phyloP scores from a whole-genome alignment of 2,797 vertebrate genomes.

The Helicolenus hilgendorfi region DNA sequence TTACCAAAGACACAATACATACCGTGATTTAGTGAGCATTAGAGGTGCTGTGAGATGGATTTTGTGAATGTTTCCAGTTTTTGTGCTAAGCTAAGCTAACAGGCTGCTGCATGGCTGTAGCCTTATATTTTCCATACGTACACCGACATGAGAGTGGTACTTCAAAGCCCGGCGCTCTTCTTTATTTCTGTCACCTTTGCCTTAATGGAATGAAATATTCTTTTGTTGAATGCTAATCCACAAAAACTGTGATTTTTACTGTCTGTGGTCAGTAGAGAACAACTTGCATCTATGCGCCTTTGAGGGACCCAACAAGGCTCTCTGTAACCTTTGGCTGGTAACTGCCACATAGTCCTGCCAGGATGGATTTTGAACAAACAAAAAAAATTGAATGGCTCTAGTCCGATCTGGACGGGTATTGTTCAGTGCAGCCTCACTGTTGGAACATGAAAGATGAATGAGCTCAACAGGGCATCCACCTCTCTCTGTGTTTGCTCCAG shows the following conservation, averaged over 20 bases:
- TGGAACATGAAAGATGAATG: constrained; percentile 27
- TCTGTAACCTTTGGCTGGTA: constrained; percentile 27
- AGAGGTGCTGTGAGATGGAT: not conserved
- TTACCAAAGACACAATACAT: not conserved
- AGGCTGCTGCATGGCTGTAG: not conserved
- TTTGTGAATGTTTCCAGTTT: not conserved
- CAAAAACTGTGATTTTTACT: not conserved
- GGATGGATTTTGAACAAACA: constrained; percentile 19
- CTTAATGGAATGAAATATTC: not conserved
- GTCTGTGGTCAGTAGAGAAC: not conserved
- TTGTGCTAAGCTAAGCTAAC: not conserved
- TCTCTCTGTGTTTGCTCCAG: constrained; percentile 24
- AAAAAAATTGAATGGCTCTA: not conserved
- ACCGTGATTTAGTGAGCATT: not conserved
- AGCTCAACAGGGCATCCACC: constrained; percentile 19
- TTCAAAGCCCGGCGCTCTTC: not conserved
- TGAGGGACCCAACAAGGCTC: not conserved
- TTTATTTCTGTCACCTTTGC: too few relatives aligned
- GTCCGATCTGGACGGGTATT: not conserved
- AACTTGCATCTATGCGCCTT: too few relatives aligned
- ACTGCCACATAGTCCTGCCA: constrained; percentile 24
- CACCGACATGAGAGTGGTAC: not conserved
- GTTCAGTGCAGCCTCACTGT: not conserved
- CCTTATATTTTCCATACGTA: not conserved
- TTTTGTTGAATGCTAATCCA: not conserved